These are phyloP conservation scores for Strigops habroptila DNA, from an alignment of 2,113 vertebrate species.

Conservation along the genomic window DNA sequence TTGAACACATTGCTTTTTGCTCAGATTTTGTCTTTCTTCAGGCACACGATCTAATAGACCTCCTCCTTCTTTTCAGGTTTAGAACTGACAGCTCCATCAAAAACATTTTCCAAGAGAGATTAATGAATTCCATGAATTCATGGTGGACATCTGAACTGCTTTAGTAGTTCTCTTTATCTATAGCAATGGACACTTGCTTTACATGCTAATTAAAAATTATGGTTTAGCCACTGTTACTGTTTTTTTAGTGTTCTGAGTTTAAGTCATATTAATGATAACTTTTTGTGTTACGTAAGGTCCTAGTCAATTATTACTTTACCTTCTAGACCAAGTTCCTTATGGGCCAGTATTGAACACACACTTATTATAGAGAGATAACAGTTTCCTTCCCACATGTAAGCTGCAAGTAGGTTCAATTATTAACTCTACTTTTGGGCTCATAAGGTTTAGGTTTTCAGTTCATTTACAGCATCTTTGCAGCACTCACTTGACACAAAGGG, in stretches of 20 bases:
- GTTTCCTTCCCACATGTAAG: not conserved
- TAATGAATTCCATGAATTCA: not conserved
- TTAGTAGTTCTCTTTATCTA: not conserved
- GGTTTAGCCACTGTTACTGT: not conserved
- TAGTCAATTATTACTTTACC: not conserved
- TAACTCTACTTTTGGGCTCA: not conserved
- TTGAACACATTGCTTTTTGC: not conserved
- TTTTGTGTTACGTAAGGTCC: not conserved
- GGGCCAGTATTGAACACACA: not conserved
- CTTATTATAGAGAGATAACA: not conserved
- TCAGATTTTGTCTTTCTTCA: not conserved
- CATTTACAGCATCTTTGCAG: not conserved
- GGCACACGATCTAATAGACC: not conserved
- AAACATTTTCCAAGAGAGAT: not conserved
- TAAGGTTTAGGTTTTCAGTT: not conserved
- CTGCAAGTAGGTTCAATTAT: not conserved
- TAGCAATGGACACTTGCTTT: not conserved
- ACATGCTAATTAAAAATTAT: not conserved
- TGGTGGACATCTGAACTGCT: not conserved
- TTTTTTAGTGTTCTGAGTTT: not conserved
- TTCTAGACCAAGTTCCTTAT: not conserved
- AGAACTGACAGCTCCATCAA: not conserved
- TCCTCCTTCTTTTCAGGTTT: not conserved
- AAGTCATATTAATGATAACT: not conserved
- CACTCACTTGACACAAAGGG: not conserved